Percentiles rank a stretch among this genome's conserved stretches.
Conservation (phyloP, 2,113 vertebrate genomes). For the Notechis scutatus region DNA sequence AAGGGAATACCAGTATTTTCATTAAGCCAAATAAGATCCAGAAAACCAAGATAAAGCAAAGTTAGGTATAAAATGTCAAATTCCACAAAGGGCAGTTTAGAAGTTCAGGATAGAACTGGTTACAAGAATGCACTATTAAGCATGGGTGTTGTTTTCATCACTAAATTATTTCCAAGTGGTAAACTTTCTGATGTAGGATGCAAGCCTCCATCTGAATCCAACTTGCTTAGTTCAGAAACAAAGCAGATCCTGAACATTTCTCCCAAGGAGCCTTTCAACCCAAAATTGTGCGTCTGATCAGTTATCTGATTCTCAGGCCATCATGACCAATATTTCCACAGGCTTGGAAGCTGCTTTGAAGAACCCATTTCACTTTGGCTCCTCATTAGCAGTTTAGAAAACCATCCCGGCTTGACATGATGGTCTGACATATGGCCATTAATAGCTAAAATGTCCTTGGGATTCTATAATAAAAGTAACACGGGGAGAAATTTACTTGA, state of each 20-base stretch:
- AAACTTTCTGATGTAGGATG: background rate
- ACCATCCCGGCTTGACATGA: background rate
- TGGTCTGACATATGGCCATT: background rate
- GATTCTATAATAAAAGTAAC: background rate
- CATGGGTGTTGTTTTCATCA: background rate
- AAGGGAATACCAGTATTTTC: background rate
- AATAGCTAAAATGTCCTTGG: background rate
- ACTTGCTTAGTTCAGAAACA: background rate
- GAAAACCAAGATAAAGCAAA: background rate
- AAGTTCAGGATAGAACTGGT: background rate
- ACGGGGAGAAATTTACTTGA: background rate
- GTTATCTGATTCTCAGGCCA: background rate
- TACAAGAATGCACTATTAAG: background rate
- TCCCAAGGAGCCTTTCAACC: background rate
- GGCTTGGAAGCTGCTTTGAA: background rate
- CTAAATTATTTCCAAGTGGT: background rate
- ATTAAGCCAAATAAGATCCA: background rate
- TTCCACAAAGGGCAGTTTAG: background rate
- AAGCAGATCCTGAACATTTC: background rate
- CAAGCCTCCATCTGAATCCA: background rate
- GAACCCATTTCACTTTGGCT: background rate
- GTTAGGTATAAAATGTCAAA: background rate
- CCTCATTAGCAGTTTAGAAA: background rate
- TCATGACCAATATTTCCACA: background rate
- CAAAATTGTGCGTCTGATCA: background rate